Conservation (phyloP, 2,113 vertebrate genomes). For the Stigmatopora argus region DNA sequence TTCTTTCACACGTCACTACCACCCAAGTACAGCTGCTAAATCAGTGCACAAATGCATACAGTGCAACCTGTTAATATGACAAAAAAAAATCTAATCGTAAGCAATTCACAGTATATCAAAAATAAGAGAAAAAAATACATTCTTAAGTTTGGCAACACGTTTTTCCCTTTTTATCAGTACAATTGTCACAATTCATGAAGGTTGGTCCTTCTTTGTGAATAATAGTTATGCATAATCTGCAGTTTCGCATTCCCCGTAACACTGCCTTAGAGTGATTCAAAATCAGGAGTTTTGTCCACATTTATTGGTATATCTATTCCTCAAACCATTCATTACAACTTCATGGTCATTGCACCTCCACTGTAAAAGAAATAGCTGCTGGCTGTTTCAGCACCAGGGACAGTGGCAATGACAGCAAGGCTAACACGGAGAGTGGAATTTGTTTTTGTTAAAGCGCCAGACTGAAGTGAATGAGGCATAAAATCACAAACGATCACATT, state of each 20-base stretch:
- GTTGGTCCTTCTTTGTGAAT: too few relatives aligned
- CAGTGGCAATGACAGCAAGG: constrained; percentile 32
- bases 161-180: too few relatives aligned
- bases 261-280: too few relatives aligned
- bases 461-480: constrained; percentile 7
- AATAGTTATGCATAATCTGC: too few relatives aligned
- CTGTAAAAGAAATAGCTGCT: background rate
- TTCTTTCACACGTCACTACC: background rate
- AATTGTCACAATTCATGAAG: too few relatives aligned
- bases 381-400: constrained; percentile 63
- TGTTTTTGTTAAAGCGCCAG: constrained; percentile 2
- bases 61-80: background rate
- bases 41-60: background rate
- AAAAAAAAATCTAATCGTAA: background rate
- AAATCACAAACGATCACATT: constrained; percentile 8
- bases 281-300: background rate
- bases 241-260: too few relatives aligned
- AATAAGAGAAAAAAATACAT: too few relatives aligned
- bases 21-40: background rate
- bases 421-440: background rate
- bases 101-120: background rate
- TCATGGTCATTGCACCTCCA: background rate
- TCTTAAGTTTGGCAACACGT: too few relatives aligned
- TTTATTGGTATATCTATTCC: background rate
- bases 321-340: background rate